Conservation (phyloP, 2,113 vertebrate genomes). For the Leucopsar rothschildi region DNA sequence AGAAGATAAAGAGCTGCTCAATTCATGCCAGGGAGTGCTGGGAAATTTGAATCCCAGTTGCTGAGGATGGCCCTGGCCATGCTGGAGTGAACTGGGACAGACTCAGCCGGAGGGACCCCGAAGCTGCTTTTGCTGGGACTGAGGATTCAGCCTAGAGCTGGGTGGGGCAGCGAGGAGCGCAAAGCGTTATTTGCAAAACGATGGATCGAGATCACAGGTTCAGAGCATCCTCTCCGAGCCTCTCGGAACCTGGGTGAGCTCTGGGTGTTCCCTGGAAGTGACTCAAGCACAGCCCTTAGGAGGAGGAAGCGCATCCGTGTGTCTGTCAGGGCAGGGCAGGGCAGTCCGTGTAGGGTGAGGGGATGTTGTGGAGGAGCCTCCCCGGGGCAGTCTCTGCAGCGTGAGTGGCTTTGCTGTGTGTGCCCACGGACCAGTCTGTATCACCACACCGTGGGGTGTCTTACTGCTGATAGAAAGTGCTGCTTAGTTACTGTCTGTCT, state of each 20-base stretch:
- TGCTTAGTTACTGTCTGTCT: constrained; percentile 54
- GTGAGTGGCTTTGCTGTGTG: constrained; percentile 62
- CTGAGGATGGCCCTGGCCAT: not conserved
- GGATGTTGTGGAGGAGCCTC: not conserved
- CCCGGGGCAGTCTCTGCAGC: not conserved
- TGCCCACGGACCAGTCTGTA: constrained; percentile 49
- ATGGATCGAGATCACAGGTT: not conserved
- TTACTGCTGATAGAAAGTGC: constrained; percentile 56
- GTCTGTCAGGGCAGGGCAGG: not conserved
- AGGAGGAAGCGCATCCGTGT: not conserved
- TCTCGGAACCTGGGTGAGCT: not conserved
- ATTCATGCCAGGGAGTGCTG: not conserved
- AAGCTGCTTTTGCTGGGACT: not conserved
- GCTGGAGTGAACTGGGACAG: not conserved
- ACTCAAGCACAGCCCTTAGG: not conserved
- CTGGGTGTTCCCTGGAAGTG: not conserved
- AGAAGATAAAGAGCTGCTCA: not conserved
- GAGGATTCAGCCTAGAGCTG: not conserved
- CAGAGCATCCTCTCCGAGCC: not conserved
- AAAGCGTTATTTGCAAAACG: not conserved
- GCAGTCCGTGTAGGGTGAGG: not conserved
- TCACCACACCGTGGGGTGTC: constrained; percentile 69
- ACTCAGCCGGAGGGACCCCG: not conserved
- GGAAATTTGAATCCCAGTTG: not conserved
- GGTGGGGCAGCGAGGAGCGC: not conserved